Percentiles rank a stretch among this genome's conserved stretches.
Conservation (phyloP, 2,113 vertebrate species). For the Cebidichthys violaceus region DNA sequence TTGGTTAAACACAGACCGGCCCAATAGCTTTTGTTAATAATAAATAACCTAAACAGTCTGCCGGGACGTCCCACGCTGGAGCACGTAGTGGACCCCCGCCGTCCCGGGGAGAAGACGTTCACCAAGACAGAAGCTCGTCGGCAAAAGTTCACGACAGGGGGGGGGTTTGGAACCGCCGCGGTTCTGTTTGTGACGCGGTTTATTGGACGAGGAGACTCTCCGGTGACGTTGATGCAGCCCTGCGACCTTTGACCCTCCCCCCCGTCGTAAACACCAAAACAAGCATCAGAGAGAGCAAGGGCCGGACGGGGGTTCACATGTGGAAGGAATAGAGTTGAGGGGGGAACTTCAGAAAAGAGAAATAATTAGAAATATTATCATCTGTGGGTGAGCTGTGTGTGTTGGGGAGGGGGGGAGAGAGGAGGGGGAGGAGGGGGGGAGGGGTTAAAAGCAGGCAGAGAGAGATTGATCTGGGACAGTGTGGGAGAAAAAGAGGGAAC, state of each 20-base stretch:
- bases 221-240: constrained; percentile 44
- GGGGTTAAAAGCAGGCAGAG: constrained; percentile 34
- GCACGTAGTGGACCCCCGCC: constrained; percentile 31
- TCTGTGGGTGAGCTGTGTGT: constrained; percentile 40
- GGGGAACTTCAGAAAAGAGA: constrained; percentile 24
- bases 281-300: constrained; percentile 45
- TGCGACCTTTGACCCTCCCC: constrained; percentile 50
- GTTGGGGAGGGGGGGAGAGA: not conserved
- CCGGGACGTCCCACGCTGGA: constrained; percentile 42
- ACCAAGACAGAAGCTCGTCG: constrained; percentile 29
- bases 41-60: constrained; percentile 77
- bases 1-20: constrained; percentile 72
- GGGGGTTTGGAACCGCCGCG: constrained; percentile 35
- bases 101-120: constrained; percentile 15
- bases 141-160: constrained; percentile 23
- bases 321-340: constrained; percentile 56
- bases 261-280: constrained; percentile 69
- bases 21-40: constrained; percentile 77
- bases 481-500: constrained; percentile 70
- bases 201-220: constrained; percentile 65
- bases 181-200: constrained; percentile 68
- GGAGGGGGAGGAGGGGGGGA: not conserved
- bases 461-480: constrained; percentile 75
- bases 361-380: constrained; percentile 50
- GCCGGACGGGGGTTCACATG: constrained; percentile 59